phyloP scores from a whole-genome alignment of 2,113 vertebrate species.

The Oreochromis tanganicae region DNA sequence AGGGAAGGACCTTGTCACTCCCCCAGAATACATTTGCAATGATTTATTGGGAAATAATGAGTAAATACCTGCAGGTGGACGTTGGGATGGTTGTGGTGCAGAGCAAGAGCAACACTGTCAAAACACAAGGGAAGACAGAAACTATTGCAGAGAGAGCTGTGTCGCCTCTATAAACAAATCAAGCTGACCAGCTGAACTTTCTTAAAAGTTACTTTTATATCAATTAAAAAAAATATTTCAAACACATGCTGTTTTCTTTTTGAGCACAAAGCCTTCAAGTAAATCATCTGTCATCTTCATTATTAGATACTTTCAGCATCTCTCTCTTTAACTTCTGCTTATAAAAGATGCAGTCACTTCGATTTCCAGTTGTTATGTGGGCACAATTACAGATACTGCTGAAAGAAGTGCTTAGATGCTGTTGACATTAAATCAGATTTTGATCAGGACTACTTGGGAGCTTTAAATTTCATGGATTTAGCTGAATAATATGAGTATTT shows the following conservation, averaged over 20 bases:
- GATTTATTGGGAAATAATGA: not conserved
- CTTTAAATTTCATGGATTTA: not conserved
- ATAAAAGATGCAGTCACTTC: not conserved
- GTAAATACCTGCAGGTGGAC: not conserved
- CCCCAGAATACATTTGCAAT: not conserved
- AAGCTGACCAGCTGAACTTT: not conserved
- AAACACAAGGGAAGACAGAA: not conserved
- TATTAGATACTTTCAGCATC: not conserved
- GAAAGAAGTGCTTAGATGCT: not conserved
- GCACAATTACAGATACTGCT: not conserved
- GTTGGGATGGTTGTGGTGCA: not conserved
- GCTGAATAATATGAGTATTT: not conserved
- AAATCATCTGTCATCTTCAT: not conserved
- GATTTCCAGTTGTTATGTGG: not conserved
- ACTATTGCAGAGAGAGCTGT: not conserved
- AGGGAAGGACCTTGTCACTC: not conserved
- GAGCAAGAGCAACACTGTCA: not conserved
- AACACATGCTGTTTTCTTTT: not conserved
- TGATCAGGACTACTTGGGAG: not conserved
- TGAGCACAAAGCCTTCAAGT: not conserved
- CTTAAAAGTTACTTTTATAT: not conserved
- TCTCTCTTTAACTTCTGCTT: not conserved
- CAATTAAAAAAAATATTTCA: not conserved
- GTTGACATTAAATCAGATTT: not conserved
- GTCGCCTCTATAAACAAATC: not conserved